A percentile compares a stretch with the other conserved stretches of the same genome.
Conservation (phyloP, 2,888 invertebrate genomes). For the Caenorhabditis auriculariae region DNA sequence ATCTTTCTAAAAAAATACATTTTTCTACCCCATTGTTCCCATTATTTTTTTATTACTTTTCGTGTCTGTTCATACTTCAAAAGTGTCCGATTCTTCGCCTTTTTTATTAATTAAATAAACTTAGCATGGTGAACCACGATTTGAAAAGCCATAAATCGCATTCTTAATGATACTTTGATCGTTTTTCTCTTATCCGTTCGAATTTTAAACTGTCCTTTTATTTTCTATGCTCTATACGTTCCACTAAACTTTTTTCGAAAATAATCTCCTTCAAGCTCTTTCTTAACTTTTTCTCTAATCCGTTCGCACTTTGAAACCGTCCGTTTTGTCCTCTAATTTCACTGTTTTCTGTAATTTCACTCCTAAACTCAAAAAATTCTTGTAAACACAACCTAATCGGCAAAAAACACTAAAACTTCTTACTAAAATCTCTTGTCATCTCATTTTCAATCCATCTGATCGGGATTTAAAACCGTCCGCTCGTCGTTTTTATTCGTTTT, state of each 20-base stretch:
- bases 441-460: slow-evolving; percentile 1
- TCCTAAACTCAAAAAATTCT: slow-evolving; percentile 12
- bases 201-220: too few relatives aligned
- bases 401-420: slow-evolving; percentile 1
- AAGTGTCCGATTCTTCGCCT: too few relatives aligned
- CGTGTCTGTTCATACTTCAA: too few relatives aligned
- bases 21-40: not conserved
- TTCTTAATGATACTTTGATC: too few relatives aligned
- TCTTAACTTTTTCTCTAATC: too few relatives aligned
- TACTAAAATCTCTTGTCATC: not conserved
- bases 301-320: slow-evolving; percentile 23
- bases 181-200: too few relatives aligned
- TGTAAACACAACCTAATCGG: not conserved
- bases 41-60: not conserved
- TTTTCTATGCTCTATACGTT: too few relatives aligned
- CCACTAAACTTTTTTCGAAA: too few relatives aligned
- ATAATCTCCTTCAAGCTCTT: too few relatives aligned
- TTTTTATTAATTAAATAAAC: too few relatives aligned
- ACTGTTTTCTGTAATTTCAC: slow-evolving; percentile 2
- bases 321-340: slow-evolving; percentile 7
- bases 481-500: slow-evolving; percentile 20
- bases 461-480: slow-evolving; percentile 7
- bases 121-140: too few relatives aligned
- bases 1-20: not conserved
- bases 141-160: too few relatives aligned